Evolutionary conservation across 2,888 invertebrate species (phyloP).

Genomic region (Tolmerus cingulatus): DNA sequence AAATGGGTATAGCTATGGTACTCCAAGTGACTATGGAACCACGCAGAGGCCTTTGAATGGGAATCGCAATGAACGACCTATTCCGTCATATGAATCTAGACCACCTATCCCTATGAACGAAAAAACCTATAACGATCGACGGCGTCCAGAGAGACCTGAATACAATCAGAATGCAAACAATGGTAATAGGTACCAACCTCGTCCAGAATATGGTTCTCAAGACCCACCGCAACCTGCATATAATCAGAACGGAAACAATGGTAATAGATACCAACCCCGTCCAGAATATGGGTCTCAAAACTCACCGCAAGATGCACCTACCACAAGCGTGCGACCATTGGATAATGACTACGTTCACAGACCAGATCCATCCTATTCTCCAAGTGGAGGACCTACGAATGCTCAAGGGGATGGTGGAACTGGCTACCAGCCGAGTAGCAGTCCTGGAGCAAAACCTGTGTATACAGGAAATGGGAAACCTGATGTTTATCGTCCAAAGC

Average conservation of each 20-base stretch:
- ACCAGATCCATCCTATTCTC: slow-evolving; percentile 28
- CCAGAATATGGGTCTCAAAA: slow-evolving; percentile 7
- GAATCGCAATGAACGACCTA: background rate
- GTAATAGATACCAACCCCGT: slow-evolving; percentile 19
- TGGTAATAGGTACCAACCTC: slow-evolving; percentile 18
- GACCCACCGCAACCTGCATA: background rate
- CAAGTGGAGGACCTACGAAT: background rate
- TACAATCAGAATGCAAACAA: background rate
- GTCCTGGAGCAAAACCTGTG: background rate
- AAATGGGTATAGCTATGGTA: slow-evolving; percentile 61
- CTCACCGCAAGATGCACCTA: background rate
- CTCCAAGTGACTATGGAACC: slow-evolving; percentile 50
- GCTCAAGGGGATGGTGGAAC: background rate
- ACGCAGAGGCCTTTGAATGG: background rate
- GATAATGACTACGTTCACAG: slow-evolving; percentile 43
- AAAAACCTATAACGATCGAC: background rate
- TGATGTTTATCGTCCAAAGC: background rate
- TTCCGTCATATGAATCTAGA: background rate
- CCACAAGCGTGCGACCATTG: slow-evolving; percentile 17
- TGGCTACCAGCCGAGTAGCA: background rate
- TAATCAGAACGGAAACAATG: slow-evolving; percentile 14
- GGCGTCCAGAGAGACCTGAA: background rate
- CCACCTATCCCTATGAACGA: background rate
- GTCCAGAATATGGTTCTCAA: slow-evolving; percentile 4
- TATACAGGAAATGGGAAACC: background rate